phyloP scores from a whole-genome alignment of 2,797 vertebrate species.

The Rhadinocentrus ornatus region DNA sequence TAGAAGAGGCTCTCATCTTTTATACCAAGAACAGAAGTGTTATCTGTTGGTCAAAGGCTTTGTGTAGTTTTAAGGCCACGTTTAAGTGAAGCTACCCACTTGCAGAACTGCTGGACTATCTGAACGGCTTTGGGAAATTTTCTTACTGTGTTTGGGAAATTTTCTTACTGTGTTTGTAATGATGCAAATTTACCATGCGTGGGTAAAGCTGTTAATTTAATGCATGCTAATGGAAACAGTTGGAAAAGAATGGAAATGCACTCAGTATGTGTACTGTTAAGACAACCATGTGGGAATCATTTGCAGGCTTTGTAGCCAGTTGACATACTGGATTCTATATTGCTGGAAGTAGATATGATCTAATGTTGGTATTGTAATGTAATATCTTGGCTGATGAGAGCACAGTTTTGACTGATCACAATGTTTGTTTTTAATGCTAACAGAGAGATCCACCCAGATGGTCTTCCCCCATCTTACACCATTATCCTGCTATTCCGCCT shows the following conservation, averaged over 20 bases:
- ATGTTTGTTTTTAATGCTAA: constrained; percentile 45
- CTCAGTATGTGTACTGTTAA: constrained; percentile 72
- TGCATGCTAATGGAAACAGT: constrained; percentile 75
- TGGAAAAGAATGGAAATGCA: constrained; percentile 67
- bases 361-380: constrained; percentile 15
- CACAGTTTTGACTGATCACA: background rate
- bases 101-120: constrained; percentile 31
- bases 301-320: constrained; percentile 32
- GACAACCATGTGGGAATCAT: constrained; percentile 42
- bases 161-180: constrained; percentile 68
- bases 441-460: constrained; percentile 96
- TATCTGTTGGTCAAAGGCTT: constrained; percentile 34
- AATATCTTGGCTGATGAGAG: constrained; percentile 8
- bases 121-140: constrained; percentile 47
- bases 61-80: constrained; percentile 38
- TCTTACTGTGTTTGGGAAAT: constrained; percentile 62
- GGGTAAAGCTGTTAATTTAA: constrained; percentile 40
- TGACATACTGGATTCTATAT: constrained; percentile 28
- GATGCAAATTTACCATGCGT: constrained; percentile 51
- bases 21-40: constrained; percentile 28
- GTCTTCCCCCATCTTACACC: constrained; percentile 93
- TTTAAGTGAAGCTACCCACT: constrained; percentile 51
- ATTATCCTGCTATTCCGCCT: constrained; percentile 95
- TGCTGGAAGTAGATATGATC: constrained; percentile 17
- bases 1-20: constrained; percentile 28